A percentile compares a stretch with the other conserved stretches of the same genome.
phyloP scores from a whole-genome alignment of 1,140 invertebrate genomes.

The Micrasema minimum region DNA sequence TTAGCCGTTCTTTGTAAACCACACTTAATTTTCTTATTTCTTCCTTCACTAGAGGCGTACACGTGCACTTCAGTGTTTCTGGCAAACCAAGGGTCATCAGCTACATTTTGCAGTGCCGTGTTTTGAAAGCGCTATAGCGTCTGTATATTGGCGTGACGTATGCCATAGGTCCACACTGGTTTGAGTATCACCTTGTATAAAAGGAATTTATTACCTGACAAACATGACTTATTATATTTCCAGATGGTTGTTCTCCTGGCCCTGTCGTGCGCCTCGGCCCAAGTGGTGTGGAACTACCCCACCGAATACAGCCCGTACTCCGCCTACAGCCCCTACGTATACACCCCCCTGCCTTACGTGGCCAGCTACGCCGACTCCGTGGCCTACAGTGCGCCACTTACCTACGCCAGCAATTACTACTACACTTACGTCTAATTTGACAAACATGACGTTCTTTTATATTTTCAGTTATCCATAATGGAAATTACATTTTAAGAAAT shows the following conservation, averaged over 20 bases:
- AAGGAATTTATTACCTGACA: neutral
- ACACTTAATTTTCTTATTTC: too few species aligned
- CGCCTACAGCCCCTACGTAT: conserved; percentile 55
- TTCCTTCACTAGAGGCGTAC: too few species aligned
- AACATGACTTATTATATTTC: conserved; percentile 12
- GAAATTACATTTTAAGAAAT: too few species aligned
- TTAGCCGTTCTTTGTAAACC: too few species aligned
- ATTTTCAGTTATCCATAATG: too few species aligned
- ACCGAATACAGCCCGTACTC: conserved; percentile 59
- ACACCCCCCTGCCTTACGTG: conserved; percentile 57
- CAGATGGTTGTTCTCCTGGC: conserved; percentile 48
- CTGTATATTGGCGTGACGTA: too few species aligned
- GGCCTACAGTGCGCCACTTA: conserved; percentile 57
- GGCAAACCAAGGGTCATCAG: too few species aligned
- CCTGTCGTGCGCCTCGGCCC: conserved; percentile 55
- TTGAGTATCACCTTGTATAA: too few species aligned
- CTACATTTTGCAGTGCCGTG: too few species aligned
- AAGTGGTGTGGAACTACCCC: conserved; percentile 59
- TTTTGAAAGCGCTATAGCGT: too few species aligned
- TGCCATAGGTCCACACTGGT: too few species aligned
- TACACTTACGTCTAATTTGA: neutral
- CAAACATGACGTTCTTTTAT: neutral
- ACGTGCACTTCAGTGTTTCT: too few species aligned
- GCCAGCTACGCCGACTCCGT: conserved; percentile 57
- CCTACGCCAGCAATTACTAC: conserved; percentile 55